Evolutionary conservation across 2,797 vertebrate genomes (phyloP).

Genomic region (Diceros bicornis): DNA sequence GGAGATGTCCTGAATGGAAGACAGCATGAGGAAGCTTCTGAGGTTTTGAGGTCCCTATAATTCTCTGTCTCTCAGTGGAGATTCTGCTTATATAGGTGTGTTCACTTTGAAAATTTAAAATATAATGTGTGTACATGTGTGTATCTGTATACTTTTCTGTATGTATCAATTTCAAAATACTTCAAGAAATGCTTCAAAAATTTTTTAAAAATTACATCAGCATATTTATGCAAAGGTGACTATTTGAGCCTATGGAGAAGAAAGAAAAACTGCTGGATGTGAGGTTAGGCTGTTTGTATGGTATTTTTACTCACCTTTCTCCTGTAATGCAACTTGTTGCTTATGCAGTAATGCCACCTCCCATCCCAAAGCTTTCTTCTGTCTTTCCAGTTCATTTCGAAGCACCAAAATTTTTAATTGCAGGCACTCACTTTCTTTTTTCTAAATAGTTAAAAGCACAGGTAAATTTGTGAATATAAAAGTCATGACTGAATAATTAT

Average conservation of each 20-base stretch:
- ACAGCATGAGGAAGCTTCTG: not conserved
- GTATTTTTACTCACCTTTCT: conserved; percentile 91
- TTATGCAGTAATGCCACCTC: conserved; percentile 95
- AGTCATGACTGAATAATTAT: conserved; percentile 13
- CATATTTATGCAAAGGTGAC: not conserved
- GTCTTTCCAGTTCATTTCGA: conserved; percentile 95
- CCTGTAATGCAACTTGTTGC: conserved; percentile 91
- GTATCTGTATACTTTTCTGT: not conserved
- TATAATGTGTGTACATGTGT: not conserved
- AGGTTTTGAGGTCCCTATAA: not conserved
- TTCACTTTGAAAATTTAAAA: not conserved
- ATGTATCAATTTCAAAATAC: not conserved
- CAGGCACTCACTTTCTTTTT: conserved; percentile 97
- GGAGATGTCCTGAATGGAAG: not conserved
- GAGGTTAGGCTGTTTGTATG: not conserved
- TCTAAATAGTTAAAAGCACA: conserved; percentile 89
- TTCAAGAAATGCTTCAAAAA: not conserved
- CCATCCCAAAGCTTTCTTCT: conserved; percentile 95
- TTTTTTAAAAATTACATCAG: not conserved
- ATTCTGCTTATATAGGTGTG: not conserved
- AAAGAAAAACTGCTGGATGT: not conserved
- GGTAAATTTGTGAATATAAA: conserved; percentile 67
- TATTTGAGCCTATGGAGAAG: not conserved
- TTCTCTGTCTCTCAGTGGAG: not conserved
- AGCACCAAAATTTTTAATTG: conserved; percentile 96